phyloP scores from a whole-genome alignment of 2,888 invertebrate species.

The Scelioninae gen. 2 region DNA sequence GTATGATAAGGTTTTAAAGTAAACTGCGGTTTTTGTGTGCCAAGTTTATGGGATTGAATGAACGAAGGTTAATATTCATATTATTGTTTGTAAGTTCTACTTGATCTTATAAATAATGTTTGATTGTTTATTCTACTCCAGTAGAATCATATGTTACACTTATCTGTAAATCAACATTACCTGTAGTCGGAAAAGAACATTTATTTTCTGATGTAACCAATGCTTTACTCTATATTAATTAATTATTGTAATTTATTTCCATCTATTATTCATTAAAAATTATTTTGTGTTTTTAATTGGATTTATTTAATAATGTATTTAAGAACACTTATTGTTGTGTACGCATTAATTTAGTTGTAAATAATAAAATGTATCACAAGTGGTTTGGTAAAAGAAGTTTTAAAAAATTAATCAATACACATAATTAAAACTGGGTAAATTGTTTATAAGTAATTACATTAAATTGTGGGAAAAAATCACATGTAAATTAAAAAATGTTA shows the following conservation, averaged over 20 bases:
- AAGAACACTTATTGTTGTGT: background rate
- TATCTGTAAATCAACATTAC: conserved; percentile 8
- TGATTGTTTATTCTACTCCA: background rate
- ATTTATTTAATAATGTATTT: conserved; percentile 1
- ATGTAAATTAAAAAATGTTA: no score
- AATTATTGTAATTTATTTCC: conserved; percentile 23
- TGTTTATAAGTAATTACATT: no score
- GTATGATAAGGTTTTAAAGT: no score
- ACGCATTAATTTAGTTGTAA: no score
- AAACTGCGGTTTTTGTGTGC: no score
- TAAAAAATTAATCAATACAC: no score
- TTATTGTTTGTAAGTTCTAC: conserved; percentile 17
- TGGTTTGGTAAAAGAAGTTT: no score
- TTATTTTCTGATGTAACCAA: conserved; percentile 4
- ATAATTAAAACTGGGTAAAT: no score
- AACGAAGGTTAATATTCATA: conserved; percentile 9
- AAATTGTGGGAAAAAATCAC: no score
- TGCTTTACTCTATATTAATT: background rate
- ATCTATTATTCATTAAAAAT: conserved; percentile 11
- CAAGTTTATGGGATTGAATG: no score
- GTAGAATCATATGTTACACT: conserved; percentile 7
- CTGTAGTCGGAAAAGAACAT: background rate
- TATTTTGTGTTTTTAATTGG: background rate
- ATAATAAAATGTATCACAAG: no score
- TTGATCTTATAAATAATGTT: background rate